Base-by-base conservation (phyloP, 2,888 invertebrate genomes). In the Tetragnatha montana region DNA sequence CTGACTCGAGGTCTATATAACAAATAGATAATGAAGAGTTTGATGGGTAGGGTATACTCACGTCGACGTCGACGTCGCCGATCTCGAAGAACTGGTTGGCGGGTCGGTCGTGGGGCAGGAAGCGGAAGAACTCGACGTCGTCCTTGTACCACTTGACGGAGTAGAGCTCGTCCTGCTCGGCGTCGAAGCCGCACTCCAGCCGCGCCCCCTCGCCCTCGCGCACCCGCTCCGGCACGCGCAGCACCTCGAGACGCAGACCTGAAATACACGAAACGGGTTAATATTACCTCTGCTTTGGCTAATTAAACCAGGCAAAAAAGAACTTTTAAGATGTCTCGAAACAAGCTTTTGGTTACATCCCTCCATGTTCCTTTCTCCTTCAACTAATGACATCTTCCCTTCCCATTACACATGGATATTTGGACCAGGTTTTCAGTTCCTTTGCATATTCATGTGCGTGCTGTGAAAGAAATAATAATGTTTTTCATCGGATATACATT, bases 131-230 rank as follows among this genome's bases (percentile, higher is more conserved):
- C 69, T 89, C 89, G 47, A 89, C 89, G 70, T 89, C 89, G 50
- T 89, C 89, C 60, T 89, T 89, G 71, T 81, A 89, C 89, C 89
- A 89, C 71, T 89, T 89, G 60, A 89, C 89, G 17, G 89, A 89
- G 60, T 89, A 89, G 19, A 89, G 81, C 6, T 69, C 81, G 60
- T 89, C 89, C 69, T 89, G 85, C 60, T 89, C 89, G 10, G 69
- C 85, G 81, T 89, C 89, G 74, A 89, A 89, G 6, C 81, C 60
- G 81, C 89, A 89, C 22, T 74, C 78, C 21, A 89, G 83, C 14
- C 85, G 68, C 8, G 85, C 89, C 71, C 51, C 89, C 6, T 81
- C 68, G 0, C 89, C 89, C 22, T 81, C 89, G 4, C n/a, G 21
- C 12, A 89, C 60, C 6, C 69, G 47, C 19, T 89, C 80, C 8